Base-by-base conservation (phyloP, 2,888 invertebrate genomes). In the Acanthosepion lycidas region DNA sequence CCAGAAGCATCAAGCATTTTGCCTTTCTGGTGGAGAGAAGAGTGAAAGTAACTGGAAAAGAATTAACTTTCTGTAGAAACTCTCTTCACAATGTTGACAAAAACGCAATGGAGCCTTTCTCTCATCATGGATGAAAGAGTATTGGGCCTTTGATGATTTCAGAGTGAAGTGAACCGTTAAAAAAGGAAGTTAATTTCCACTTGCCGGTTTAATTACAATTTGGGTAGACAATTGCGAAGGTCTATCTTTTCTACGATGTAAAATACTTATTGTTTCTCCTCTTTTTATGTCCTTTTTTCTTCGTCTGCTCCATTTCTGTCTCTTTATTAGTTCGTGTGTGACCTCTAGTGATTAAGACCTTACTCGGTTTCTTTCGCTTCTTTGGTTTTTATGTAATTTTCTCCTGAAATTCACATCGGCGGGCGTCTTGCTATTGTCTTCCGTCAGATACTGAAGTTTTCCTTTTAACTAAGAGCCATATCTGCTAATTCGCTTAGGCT, bases 171-270 rank as follows among this genome's bases (percentile, higher is more conserved):
- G 78, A 78, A 78, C 78, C 78, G 78, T 78, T n/a, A 78, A 78
- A n/a, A 78, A 33, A 78, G 78, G n/a, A n/a, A 78, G n/a, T 78
- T 78, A 78, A 78, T 78, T 78, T 78, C n/a, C 78, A 78, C 78
- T 78, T 15, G 78, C 78, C 78, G 78, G 78, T n/a, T 78, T 78
- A 78, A 78, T 78, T 78, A 78, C 78, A 78, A 78, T 78, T 78
- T n/a, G n/a, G n/a, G n/a, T 78, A n/a, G 78, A 78, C n/a, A 78
- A 78, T 78, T 78, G 78, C 78, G 78, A 78, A 78, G 78, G 78
- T 78, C 78, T 78, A 78, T 78, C n/a, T 78, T 78, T n/a, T 15
- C n/a, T n/a, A 78, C 78, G 33, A 78, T 78, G n/a, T 78, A 78
- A 78, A 78, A 78, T n/a, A 78, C 78, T 78, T 78, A 23, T 78